Percentiles rank a stretch among this genome's conserved stretches.
phyloP scores from a whole-genome alignment of 2,113 vertebrate genomes.

The Psilopsiagon aymara region DNA sequence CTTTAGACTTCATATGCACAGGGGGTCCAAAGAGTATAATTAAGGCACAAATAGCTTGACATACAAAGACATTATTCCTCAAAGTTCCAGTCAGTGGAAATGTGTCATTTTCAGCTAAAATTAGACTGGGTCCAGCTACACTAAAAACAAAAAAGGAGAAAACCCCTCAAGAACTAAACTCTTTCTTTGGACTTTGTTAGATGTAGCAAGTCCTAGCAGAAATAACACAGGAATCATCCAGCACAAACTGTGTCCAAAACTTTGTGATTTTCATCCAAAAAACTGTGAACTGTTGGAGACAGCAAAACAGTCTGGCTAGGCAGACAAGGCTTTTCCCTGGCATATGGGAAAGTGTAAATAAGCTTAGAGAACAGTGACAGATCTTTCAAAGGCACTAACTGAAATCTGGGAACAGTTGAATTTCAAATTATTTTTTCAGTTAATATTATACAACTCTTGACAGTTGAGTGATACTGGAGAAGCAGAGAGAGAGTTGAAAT shows the following conservation, averaged over 20 bases:
- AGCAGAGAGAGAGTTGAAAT: background rate
- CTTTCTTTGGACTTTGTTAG: constrained; percentile 6
- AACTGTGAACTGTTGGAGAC: background rate
- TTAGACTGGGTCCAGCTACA: constrained; percentile 18
- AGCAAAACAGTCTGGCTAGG: background rate
- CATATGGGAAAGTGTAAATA: background rate
- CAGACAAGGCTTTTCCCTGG: background rate
- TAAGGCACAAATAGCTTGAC: constrained; percentile 20
- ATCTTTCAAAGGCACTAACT: background rate
- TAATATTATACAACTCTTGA: background rate
- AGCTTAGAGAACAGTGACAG: background rate
- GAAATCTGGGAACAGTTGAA: background rate
- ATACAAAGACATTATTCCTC: background rate
- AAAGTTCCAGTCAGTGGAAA: constrained; percentile 23
- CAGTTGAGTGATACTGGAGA: background rate
- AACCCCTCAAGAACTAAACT: background rate
- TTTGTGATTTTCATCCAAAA: constrained; percentile 16
- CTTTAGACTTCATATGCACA: background rate
- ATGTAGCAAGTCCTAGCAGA: background rate
- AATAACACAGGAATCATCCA: background rate
- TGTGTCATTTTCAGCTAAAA: constrained; percentile 49
- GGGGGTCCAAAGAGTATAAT: background rate
- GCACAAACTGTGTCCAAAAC: background rate
- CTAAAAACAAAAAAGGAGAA: background rate
- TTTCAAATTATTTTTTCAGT: background rate